phyloP scores from a whole-genome alignment of 2,797 vertebrate genomes.

The Smutsia gigantea region DNA sequence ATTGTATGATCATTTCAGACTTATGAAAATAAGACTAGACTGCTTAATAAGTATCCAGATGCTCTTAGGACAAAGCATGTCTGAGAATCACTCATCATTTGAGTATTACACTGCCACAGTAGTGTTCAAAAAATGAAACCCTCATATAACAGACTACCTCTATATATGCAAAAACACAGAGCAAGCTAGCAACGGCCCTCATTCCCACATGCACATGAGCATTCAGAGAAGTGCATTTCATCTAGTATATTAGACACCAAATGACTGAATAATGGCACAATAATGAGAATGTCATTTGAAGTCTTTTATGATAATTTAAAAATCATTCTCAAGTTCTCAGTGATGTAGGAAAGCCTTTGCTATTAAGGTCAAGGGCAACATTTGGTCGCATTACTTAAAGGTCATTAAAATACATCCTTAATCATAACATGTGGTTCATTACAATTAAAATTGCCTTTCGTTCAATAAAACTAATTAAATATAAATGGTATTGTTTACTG shows the following conservation, averaged over 20 bases:
- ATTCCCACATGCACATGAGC: not conserved
- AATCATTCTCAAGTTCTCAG: conserved; percentile 85
- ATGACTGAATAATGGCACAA: conserved; percentile 82
- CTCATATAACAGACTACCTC: not conserved
- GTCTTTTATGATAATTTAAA: conserved; percentile 85
- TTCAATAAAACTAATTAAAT: conserved; percentile 97
- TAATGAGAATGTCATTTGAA: conserved; percentile 85
- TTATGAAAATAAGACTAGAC: not conserved
- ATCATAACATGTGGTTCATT: conserved; percentile 93
- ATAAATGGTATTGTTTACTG: conserved; percentile 94
- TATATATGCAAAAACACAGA: not conserved
- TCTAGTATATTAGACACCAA: conserved; percentile 77
- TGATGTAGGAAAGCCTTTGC: conserved; percentile 86
- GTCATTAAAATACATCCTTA: conserved; percentile 93
- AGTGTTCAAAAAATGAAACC: not conserved
- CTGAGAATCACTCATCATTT: not conserved
- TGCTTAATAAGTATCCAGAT: not conserved
- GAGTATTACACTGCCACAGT: not conserved
- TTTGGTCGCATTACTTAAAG: conserved; percentile 93
- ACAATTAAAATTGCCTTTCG: conserved; percentile 91
- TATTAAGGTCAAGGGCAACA: conserved; percentile 92
- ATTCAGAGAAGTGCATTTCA: conserved; percentile 65
- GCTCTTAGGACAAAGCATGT: not conserved
- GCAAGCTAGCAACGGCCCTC: not conserved
- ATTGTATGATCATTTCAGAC: not conserved